Evolutionary conservation across 1,140 invertebrate genomes (phyloP).

Genomic region (Listronotus oregonensis): DNA sequence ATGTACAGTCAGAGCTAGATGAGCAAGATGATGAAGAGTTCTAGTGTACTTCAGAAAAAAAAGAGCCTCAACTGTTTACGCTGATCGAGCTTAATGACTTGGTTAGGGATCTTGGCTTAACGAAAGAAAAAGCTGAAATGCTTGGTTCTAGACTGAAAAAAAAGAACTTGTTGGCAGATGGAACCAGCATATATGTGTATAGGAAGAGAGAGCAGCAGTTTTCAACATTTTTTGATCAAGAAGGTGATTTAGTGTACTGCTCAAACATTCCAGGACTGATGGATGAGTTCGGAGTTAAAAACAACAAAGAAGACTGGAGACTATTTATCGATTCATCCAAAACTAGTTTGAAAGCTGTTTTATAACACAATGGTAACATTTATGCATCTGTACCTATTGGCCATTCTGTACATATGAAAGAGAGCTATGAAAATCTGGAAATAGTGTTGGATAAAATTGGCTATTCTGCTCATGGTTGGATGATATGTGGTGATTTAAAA

Average conservation of each 20-base stretch:
- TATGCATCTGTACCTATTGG: slow-evolving; percentile 41
- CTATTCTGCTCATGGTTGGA: slow-evolving; percentile 31
- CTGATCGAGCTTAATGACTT: neutral
- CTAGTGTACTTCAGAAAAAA: neutral
- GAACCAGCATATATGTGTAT: neutral
- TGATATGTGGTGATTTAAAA: slow-evolving; percentile 35
- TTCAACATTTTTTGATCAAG: slow-evolving; percentile 1
- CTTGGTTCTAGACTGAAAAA: slow-evolving; percentile 7
- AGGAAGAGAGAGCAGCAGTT: neutral
- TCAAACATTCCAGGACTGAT: slow-evolving; percentile 42
- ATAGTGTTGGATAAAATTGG: slow-evolving; percentile 29
- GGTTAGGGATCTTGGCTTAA: slow-evolving; percentile 9
- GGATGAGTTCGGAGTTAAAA: slow-evolving; percentile 8
- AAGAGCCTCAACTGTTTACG: neutral
- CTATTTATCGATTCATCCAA: slow-evolving; percentile 47
- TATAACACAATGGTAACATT: slow-evolving; percentile 44
- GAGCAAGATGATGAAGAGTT: neutral
- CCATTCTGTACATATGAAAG: slow-evolving; percentile 43
- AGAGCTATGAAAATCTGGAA: slow-evolving; percentile 41
- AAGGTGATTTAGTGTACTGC: slow-evolving; percentile 45
- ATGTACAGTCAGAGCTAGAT: neutral
- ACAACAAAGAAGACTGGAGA: slow-evolving; percentile 32
- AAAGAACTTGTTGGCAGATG: slow-evolving; percentile 6
- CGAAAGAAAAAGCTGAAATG: slow-evolving; percentile 3
- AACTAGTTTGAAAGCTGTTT: slow-evolving; percentile 45